Evolutionary conservation across 23 tunicate genomes (phyloP).

Genomic region (Ciona savignyi): DNA sequence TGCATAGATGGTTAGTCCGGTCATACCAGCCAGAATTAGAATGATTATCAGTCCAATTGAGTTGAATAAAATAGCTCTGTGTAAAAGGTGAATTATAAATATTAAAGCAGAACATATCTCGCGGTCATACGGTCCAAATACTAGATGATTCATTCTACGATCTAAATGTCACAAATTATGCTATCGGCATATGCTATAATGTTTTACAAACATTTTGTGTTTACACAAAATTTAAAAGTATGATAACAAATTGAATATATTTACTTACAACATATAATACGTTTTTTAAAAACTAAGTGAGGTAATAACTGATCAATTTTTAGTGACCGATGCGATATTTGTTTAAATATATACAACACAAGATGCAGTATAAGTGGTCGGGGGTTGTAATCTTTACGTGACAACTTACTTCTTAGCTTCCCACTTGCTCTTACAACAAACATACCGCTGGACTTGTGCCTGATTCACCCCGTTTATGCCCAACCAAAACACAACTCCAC

Average conservation of each 20-base stretch:
- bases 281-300: too few species aligned
- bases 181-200: not conserved
- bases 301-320: too few species aligned
- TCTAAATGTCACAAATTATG: not conserved
- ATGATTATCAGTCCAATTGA: slow-evolving; percentile 64
- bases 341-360: too few species aligned
- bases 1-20: slow-evolving; percentile 82
- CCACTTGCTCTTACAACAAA: slow-evolving; percentile 50
- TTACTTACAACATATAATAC: too few species aligned
- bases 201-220: not conserved
- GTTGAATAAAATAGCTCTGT: slow-evolving; percentile 58
- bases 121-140: not conserved
- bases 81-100: not conserved
- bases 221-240: not conserved
- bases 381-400: too few species aligned
- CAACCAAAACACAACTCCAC: slow-evolving; percentile 63
- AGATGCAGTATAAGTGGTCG: too few species aligned
- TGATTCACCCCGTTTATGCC: slow-evolving; percentile 74
- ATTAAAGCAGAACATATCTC: not conserved
- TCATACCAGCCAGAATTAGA: slow-evolving; percentile 87
- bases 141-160: too few species aligned
- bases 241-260: not conserved
- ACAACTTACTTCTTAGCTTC: slow-evolving; percentile 63
- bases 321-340: too few species aligned
- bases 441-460: slow-evolving; percentile 82